Conservation (phyloP, 1,140 invertebrate species). For the Amyelois transitella region DNA sequence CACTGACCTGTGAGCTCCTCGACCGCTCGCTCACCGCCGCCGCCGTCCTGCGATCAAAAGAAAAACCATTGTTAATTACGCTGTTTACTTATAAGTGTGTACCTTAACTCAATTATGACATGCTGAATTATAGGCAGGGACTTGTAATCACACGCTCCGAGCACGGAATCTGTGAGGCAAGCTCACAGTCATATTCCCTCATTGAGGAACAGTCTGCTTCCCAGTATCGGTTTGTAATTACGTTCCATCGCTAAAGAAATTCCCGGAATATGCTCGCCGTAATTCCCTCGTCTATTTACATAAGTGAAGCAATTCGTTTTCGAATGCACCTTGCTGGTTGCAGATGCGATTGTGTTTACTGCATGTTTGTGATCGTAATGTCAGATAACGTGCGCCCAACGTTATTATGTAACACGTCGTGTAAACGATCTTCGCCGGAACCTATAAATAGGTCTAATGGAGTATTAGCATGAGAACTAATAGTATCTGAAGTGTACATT, state of each 20-base stretch:
- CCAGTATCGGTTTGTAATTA: slow-evolving; percentile 27
- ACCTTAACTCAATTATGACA: slow-evolving; percentile 41
- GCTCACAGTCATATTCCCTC: slow-evolving; percentile 17
- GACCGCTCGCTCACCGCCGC: slow-evolving; percentile 46
- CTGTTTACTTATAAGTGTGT: slow-evolving; percentile 37
- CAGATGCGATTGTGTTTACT: slow-evolving; percentile 16
- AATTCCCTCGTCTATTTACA: slow-evolving; percentile 23
- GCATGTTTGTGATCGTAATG: slow-evolving; percentile 21
- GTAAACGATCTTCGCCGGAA: slow-evolving; percentile 27
- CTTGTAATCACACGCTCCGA: slow-evolving; percentile 27
- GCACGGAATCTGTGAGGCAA: slow-evolving; percentile 6
- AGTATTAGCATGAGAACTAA: not conserved
- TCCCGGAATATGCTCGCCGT: slow-evolving; percentile 12
- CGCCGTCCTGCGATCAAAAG: slow-evolving; percentile 48
- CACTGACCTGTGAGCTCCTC: slow-evolving; percentile 57
- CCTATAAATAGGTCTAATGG: slow-evolving; percentile 7
- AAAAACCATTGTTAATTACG: slow-evolving; percentile 52
- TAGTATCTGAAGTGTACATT: not conserved
- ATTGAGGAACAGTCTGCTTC: slow-evolving; percentile 20
- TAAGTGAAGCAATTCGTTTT: slow-evolving; percentile 20
- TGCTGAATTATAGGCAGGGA: slow-evolving; percentile 30
- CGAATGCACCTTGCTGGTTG: slow-evolving; percentile 16
- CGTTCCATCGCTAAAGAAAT: slow-evolving; percentile 18
- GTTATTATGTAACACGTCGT: slow-evolving; percentile 32
- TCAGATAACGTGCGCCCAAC: slow-evolving; percentile 19